Evolutionary conservation across 2,888 invertebrate species (phyloP).

Genomic region (Alentia gelatinosa): DNA sequence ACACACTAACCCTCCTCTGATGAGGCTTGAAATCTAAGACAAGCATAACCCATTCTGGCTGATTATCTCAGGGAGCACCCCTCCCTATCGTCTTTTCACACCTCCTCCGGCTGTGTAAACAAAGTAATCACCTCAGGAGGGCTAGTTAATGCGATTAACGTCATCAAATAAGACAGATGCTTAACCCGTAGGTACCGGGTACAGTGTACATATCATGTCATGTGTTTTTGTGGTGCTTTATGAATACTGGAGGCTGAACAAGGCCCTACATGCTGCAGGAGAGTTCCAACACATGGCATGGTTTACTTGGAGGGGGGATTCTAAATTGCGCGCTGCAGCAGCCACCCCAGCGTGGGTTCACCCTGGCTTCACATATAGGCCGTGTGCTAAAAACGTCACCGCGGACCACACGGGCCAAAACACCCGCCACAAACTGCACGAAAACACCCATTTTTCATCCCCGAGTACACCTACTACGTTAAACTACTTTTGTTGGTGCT

Average conservation of each 20-base stretch:
- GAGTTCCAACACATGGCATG: constrained; percentile 36
- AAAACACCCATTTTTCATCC: constrained; percentile 45
- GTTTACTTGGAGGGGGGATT: neutral
- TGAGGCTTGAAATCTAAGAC: neutral
- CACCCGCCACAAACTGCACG: constrained; percentile 36
- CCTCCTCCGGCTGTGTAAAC: neutral
- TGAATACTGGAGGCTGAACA: neutral
- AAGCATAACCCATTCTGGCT: neutral
- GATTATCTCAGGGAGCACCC: neutral
- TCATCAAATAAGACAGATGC: neutral
- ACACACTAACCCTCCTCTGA: neutral
- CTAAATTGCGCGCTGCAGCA: constrained; percentile 31
- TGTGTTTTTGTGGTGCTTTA: neutral
- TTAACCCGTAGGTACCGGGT: neutral
- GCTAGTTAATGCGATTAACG: neutral
- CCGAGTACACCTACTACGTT: constrained; percentile 21
- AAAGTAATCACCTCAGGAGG: neutral
- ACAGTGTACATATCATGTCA: neutral
- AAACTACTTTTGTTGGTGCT: neutral
- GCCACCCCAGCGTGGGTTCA: constrained; percentile 14
- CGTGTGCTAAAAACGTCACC: constrained; percentile 45
- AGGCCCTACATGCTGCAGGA: neutral
- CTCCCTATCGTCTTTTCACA: neutral
- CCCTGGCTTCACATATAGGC: constrained; percentile 42
- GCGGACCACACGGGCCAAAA: constrained; percentile 44